Base-by-base conservation (phyloP, 2,113 vertebrate genomes). In the Colaptes auratus region DNA sequence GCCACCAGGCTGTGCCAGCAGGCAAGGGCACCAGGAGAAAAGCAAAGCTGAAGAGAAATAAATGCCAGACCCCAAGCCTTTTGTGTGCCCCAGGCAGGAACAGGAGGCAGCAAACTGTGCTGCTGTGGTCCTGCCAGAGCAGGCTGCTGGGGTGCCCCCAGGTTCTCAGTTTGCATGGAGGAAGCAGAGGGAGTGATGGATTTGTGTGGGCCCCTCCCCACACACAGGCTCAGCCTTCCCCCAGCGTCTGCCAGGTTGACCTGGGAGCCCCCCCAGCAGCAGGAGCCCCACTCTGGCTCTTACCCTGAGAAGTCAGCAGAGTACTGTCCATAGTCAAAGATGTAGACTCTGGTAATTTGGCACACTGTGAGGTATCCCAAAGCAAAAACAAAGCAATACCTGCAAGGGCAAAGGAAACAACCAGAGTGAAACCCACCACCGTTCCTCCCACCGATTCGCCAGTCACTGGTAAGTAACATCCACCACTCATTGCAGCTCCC, bases 271-370 rank as follows among this genome's bases (percentile, higher is more conserved):
- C 48, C 12, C 50, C 46, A 48, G 50, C 50, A 52, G 50, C 7
- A 6, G 58, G 12, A 85, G 27, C 12, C 15, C 7, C 58, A 6
- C 27, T n/a, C 84, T 55, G 96, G 94, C 20, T 88, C 99, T 99
- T 98, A 99, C 99, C 99, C 99, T 91, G 99, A 99, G 96, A 99
- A 99, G 95, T 99, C 99, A 95, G 99, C 99, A 64, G 99, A 99
- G 97, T 99, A 99, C 96, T 99, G 99, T 97, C 99, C 99, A 60
- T 99, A 99, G 97, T 99, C 99, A 91, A 99, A 99, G 95, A 99
- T 99, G 93, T 99, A 99, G 95, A 99, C 99, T 87, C 99, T 98
- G 77, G 99, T 99, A 97, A 99, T 98, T 98, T 99, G 99, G 98
- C 99, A 99, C 96, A 99, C 96, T 87, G 98, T 99, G 97, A 99